Evolutionary conservation across 2,113 vertebrate species (phyloP).

Genomic region (Manacus vitellinus): DNA sequence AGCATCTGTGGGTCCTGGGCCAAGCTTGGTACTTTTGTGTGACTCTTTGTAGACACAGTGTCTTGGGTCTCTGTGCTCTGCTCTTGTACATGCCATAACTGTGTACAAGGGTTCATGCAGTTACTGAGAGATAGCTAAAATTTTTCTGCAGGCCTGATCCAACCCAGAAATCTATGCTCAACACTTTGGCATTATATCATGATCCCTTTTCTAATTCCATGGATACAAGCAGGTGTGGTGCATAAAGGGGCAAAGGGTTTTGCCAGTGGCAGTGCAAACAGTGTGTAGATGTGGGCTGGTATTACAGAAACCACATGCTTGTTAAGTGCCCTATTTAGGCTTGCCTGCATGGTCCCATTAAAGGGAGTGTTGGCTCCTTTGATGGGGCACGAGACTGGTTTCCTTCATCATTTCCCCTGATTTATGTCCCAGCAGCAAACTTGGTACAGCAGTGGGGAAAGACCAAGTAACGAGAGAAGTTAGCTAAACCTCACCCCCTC

Average conservation of each 20-base stretch:
- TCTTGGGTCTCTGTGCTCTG: background rate
- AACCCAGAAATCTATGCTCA: background rate
- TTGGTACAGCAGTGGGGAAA: slow-evolving; percentile 76
- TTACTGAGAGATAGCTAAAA: background rate
- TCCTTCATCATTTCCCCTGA: slow-evolving; percentile 79
- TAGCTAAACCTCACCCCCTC: background rate
- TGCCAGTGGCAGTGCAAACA: background rate
- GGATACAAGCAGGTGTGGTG: background rate
- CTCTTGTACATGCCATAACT: background rate
- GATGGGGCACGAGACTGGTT: slow-evolving; percentile 70
- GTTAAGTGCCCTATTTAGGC: slow-evolving; percentile 22
- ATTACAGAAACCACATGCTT: slow-evolving; percentile 66
- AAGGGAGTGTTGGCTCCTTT: slow-evolving; percentile 52
- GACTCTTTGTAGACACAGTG: background rate
- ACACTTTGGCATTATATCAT: background rate
- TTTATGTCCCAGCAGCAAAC: slow-evolving; percentile 78
- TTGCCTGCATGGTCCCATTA: slow-evolving; percentile 34
- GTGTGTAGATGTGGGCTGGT: slow-evolving; percentile 21
- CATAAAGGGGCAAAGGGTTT: background rate
- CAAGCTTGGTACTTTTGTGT: background rate
- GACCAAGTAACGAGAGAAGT: slow-evolving; percentile 78
- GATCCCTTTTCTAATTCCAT: background rate
- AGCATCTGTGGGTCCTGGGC: background rate
- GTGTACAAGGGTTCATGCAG: background rate
- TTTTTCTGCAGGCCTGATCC: background rate